Conservation (phyloP, 2,888 invertebrate species). For the Pristionchus arcanus region DNA sequence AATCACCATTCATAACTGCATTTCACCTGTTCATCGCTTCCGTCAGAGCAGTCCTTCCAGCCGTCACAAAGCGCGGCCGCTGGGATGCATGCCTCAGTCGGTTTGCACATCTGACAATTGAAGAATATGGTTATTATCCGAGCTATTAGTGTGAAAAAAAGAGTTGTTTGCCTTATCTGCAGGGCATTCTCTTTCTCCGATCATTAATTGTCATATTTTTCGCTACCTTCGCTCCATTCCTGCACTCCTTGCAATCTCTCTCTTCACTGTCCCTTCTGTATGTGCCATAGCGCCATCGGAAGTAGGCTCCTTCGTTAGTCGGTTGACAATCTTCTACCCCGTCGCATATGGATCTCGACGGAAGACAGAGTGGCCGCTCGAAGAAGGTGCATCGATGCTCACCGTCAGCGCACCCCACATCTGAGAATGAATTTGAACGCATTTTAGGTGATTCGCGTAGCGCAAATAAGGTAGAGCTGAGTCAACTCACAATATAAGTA, state of each 20-base stretch:
- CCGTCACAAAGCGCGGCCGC: neutral
- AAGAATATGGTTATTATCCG: too few species aligned
- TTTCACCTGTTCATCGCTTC: conserved; percentile 61
- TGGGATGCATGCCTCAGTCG: neutral
- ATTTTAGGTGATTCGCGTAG: too few species aligned
- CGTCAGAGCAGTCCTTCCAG: conserved; percentile 63
- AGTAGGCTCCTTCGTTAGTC: too few species aligned
- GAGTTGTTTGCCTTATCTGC: too few species aligned
- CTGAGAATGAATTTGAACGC: too few species aligned
- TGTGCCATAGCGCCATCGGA: too few species aligned
- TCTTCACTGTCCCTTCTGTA: neutral
- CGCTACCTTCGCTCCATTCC: neutral
- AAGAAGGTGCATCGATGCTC: neutral
- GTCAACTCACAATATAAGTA: too few species aligned
- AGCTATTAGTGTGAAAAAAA: too few species aligned
- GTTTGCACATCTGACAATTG: neutral
- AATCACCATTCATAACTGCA: too few species aligned
- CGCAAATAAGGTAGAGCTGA: too few species aligned
- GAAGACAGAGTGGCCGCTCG: conserved; percentile 55
- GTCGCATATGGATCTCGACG: conserved; percentile 58
- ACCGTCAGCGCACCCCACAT: neutral
- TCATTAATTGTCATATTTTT: too few species aligned
- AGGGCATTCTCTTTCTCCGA: too few species aligned
- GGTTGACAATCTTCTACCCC: conserved; percentile 61
- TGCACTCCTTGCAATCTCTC: neutral